Evolutionary conservation across 2,888 invertebrate genomes (phyloP).

Genomic region (Hipparchia semele): DNA sequence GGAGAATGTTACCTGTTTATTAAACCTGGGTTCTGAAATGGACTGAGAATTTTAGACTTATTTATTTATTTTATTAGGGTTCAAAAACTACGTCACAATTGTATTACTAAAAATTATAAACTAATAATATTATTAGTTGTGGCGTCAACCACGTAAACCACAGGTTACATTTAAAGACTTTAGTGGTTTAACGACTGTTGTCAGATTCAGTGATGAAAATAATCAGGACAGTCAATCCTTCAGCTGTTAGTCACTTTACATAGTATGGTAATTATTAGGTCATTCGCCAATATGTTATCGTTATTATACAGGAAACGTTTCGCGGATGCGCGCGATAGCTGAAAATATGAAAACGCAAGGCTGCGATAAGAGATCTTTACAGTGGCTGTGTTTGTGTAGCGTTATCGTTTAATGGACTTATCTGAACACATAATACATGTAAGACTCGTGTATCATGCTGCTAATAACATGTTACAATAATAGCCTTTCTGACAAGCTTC

Average conservation of each 20-base stretch:
- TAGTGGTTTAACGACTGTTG: no score
- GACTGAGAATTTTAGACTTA: no score
- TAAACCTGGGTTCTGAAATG: no score
- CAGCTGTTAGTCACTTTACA: background rate
- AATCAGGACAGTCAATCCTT: background rate
- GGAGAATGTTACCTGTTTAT: no score
- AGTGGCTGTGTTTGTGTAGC: constrained; percentile 11
- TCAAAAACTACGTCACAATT: no score
- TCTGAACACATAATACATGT: background rate
- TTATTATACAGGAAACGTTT: constrained; percentile 24
- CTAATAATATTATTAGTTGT: no score
- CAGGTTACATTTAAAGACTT: no score
- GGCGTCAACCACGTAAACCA: no score
- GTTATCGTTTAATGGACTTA: background rate
- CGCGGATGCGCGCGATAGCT: constrained; percentile 31
- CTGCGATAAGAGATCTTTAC: constrained; percentile 13
- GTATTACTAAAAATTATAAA: no score
- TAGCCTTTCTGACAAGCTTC: no score
- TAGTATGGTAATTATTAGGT: constrained; percentile 6
- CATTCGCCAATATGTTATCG: constrained; percentile 16
- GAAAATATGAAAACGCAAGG: constrained; percentile 24
- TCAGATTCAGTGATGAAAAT: no score
- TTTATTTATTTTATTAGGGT: no score
- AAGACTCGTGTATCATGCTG: background rate
- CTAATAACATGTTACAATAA: background rate